These are phyloP conservation scores for Diadumene lineata DNA, from an alignment of 92 coral and sea anemone genomes.

Conservation along the genomic window DNA sequence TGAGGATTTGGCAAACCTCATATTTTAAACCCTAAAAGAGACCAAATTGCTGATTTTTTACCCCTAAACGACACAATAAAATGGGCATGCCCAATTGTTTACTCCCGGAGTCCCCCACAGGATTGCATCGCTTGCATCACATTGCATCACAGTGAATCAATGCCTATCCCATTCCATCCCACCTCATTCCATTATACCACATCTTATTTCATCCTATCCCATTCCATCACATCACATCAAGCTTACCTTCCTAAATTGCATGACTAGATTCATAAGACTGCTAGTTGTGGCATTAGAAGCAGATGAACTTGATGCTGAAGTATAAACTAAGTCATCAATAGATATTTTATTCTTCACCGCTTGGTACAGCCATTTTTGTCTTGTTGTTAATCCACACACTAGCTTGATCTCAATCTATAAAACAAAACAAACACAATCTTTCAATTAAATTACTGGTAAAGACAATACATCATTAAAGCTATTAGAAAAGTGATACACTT, in stretches of 20 bases:
- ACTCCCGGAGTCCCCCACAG: too few species aligned
- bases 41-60: too few species aligned
- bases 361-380: conserved; percentile 94
- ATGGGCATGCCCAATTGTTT: too few species aligned
- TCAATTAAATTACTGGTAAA: too few species aligned
- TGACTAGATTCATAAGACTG: conserved; percentile 94
- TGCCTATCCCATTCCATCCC: background rate
- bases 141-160: background rate
- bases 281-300: conserved; percentile 88
- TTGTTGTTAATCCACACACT: conserved; percentile 89
- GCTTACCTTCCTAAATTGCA: conserved; percentile 96
- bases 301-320: conserved; percentile 83
- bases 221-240: background rate
- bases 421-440: background rate
- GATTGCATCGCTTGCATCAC: background rate
- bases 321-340: conserved; percentile 94
- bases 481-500: too few species aligned
- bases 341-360: conserved; percentile 95
- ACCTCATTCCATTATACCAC: background rate
- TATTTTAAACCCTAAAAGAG: too few species aligned
- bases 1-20: too few species aligned
- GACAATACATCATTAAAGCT: too few species aligned
- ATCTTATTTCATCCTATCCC: background rate
- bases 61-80: too few species aligned
- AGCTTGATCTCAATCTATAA: conserved; percentile 92